These are phyloP conservation scores for Mus spicilegus DNA, from an alignment of 2,113 vertebrate genomes.

Conservation along the genomic window DNA sequence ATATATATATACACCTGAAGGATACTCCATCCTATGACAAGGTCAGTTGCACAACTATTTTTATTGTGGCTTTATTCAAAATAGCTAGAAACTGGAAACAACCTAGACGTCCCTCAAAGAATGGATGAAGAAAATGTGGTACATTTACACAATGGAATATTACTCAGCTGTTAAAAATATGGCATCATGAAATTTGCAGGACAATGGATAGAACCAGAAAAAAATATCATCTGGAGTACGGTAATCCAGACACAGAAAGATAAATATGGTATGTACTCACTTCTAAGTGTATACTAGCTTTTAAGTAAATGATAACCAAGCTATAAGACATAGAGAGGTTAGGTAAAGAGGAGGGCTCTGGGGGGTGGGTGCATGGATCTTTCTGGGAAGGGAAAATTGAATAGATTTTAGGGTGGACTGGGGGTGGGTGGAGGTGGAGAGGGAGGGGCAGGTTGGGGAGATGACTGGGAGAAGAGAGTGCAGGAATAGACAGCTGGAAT, in stretches of 20 bases:
- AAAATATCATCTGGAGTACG: neutral
- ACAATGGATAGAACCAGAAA: neutral
- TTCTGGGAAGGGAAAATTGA: neutral
- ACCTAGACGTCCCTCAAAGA: neutral
- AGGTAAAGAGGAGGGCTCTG: neutral
- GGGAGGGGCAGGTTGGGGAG: too few relatives aligned
- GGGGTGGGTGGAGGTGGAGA: neutral
- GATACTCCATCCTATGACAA: neutral
- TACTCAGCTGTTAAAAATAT: neutral
- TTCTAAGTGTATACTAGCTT: neutral
- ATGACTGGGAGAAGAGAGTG: neutral
- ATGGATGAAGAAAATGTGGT: neutral
- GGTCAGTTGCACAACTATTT: neutral
- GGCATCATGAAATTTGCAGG: neutral
- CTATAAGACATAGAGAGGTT: neutral
- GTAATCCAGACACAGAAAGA: neutral
- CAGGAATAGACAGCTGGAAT: neutral
- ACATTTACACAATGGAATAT: neutral
- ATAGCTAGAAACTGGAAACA: neutral
- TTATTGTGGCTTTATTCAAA: neutral
- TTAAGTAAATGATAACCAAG: neutral
- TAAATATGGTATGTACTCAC: neutral
- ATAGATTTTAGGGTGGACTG: neutral
- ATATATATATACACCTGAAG: neutral
- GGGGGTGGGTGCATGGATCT: neutral